These are phyloP conservation scores for Setipinna tenuifilis DNA, from an alignment of 2,797 vertebrate genomes.

Conservation along the genomic window DNA sequence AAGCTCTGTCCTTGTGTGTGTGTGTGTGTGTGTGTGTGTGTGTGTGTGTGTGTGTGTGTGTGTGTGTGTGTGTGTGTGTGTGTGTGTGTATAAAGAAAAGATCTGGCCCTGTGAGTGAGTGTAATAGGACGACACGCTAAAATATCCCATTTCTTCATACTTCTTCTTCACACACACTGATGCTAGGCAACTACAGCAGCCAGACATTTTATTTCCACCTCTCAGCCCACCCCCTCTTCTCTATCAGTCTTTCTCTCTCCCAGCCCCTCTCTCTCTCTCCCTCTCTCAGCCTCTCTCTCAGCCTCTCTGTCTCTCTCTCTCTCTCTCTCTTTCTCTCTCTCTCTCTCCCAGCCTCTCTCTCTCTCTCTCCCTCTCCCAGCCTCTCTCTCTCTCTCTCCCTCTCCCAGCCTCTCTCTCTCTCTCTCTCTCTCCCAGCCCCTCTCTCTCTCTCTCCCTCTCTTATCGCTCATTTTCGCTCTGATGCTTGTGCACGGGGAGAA, in stretches of 20 bases:
- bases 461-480: neutral
- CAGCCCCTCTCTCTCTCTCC: too few relatives aligned
- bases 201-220: neutral
- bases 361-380: neutral
- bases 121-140: neutral
- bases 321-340: too few relatives aligned
- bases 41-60: neutral
- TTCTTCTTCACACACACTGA: neutral
- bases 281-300: too few relatives aligned
- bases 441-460: too few relatives aligned
- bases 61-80: constrained; percentile 1
- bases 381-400: too few relatives aligned
- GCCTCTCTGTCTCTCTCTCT: too few relatives aligned
- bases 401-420: too few relatives aligned
- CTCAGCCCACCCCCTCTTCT: neutral
- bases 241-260: too few relatives aligned
- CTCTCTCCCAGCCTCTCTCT: too few relatives aligned
- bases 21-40: constrained; percentile 10
- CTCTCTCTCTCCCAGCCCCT: too few relatives aligned
- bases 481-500: neutral
- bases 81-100: neutral
- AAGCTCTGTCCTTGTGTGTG: neutral
- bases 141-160: neutral
- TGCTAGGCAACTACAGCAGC: neutral
- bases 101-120: neutral